Evolutionary conservation across 2,113 vertebrate genomes (phyloP).

Genomic region (Syngnathus floridae): DNA sequence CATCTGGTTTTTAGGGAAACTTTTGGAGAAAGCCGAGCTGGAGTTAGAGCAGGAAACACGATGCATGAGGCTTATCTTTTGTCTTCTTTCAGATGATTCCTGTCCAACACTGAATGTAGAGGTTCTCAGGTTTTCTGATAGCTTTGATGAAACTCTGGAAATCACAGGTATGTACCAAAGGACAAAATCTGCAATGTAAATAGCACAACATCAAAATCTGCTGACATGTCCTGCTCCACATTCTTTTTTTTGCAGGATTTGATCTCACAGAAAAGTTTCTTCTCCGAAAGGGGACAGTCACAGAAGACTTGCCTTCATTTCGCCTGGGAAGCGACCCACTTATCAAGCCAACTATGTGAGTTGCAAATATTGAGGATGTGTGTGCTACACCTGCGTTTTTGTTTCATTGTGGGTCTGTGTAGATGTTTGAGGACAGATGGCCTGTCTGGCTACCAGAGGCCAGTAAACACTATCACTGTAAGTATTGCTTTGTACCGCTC

Average conservation of each 20-base stretch:
- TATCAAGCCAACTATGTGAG: slow-evolving; percentile 82
- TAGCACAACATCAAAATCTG: background rate
- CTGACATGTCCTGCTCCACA: background rate
- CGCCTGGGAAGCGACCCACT: slow-evolving; percentile 83
- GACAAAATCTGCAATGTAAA: background rate
- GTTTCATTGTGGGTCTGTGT: slow-evolving; percentile 5
- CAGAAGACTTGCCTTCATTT: slow-evolving; percentile 78
- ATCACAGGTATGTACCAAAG: slow-evolving; percentile 76
- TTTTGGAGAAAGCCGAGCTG: background rate
- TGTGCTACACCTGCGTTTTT: slow-evolving; percentile 2
- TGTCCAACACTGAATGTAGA: slow-evolving; percentile 78
- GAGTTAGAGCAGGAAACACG: background rate
- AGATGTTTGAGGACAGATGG: slow-evolving; percentile 13
- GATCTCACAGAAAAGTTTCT: slow-evolving; percentile 89
- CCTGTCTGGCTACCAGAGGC: background rate
- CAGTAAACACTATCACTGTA: slow-evolving; percentile 18
- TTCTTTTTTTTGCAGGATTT: slow-evolving; percentile 73
- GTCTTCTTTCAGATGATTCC: slow-evolving; percentile 49
- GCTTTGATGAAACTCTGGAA: slow-evolving; percentile 61
- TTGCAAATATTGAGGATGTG: slow-evolving; percentile 25
- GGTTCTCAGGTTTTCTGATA: slow-evolving; percentile 63
- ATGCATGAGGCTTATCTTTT: background rate
- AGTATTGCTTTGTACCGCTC: slow-evolving; percentile 13
- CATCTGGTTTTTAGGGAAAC: background rate
- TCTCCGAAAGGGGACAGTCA: slow-evolving; percentile 74